Evolutionary conservation across 1,140 invertebrate genomes (phyloP).

Genomic region (Sarcophaga peregrina): DNA sequence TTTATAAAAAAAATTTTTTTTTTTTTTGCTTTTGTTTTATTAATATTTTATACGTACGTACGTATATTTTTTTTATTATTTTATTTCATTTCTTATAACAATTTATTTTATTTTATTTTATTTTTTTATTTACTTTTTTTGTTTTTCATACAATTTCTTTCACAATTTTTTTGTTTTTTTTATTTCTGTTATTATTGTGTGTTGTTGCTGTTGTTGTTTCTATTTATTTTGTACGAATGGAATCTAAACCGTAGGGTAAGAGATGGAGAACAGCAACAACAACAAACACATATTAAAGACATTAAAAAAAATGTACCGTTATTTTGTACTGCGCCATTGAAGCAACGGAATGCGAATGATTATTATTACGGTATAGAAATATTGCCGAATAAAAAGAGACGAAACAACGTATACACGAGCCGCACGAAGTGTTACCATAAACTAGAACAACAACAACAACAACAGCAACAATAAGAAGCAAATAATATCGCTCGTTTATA

Average conservation of each 20-base stretch:
- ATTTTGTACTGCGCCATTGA: conserved; percentile 42
- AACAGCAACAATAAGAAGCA: not conserved
- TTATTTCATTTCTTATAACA: conserved; percentile 20
- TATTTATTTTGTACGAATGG: conserved; percentile 17
- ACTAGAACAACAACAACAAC: conserved; percentile 18
- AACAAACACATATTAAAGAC: not conserved
- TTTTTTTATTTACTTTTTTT: conserved; percentile 41
- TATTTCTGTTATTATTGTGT: conserved; percentile 37
- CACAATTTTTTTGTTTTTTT: conserved; percentile 13
- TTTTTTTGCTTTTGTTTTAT: conserved; percentile 26
- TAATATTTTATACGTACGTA: too few relatives aligned
- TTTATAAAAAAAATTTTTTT: not conserved
- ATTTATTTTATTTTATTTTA: conserved; percentile 28
- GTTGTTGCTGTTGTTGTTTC: conserved; percentile 20
- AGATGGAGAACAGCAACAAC: too few relatives aligned
- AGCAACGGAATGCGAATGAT: conserved; percentile 43
- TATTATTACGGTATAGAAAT: conserved; percentile 30
- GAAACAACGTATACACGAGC: not conserved
- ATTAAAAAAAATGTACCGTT: conserved; percentile 37
- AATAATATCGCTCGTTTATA: not conserved
- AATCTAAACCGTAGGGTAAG: not conserved
- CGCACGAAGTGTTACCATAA: not conserved
- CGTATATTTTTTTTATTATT: not conserved
- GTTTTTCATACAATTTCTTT: conserved; percentile 29
- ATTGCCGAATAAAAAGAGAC: conserved; percentile 9